Evolutionary conservation across 1,140 invertebrate species (phyloP).

Genomic region (Eriosoma lanigerum): DNA sequence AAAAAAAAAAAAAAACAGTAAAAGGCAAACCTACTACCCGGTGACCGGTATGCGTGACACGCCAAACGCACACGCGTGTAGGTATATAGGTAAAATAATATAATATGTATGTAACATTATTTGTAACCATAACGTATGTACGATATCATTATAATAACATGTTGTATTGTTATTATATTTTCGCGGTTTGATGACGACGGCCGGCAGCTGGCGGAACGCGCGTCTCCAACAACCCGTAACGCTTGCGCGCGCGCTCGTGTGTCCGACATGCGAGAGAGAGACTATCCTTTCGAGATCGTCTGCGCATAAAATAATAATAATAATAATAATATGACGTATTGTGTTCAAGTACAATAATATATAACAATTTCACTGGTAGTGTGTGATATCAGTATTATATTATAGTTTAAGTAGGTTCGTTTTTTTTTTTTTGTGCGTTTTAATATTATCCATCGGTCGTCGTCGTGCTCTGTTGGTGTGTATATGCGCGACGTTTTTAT

Average conservation of each 20-base stretch:
- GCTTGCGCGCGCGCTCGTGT: background rate
- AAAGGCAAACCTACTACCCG: constrained; percentile 6
- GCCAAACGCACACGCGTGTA: constrained; percentile 9
- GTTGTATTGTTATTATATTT: constrained; percentile 14
- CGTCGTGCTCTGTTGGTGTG: constrained; percentile 8
- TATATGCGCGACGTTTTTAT: background rate
- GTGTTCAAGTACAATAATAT: no score
- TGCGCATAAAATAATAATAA: background rate
- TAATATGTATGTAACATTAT: no score
- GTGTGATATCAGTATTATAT: no score
- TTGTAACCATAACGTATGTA: no score
- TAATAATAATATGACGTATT: no score
- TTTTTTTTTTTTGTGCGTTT: no score
- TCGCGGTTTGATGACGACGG: constrained; percentile 20
- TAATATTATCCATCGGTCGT: background rate
- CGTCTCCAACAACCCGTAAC: constrained; percentile 19
- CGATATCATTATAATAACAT: no score
- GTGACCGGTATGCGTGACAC: constrained; percentile 37
- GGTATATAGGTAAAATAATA: background rate
- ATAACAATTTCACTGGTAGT: no score
- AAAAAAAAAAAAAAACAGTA: no score
- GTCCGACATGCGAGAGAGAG: background rate
- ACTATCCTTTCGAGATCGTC: no score
- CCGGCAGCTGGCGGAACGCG: constrained; percentile 3
- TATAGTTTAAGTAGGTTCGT: no score